phyloP scores from a whole-genome alignment of 2,113 vertebrate genomes.

The Accipiter virgatus region DNA sequence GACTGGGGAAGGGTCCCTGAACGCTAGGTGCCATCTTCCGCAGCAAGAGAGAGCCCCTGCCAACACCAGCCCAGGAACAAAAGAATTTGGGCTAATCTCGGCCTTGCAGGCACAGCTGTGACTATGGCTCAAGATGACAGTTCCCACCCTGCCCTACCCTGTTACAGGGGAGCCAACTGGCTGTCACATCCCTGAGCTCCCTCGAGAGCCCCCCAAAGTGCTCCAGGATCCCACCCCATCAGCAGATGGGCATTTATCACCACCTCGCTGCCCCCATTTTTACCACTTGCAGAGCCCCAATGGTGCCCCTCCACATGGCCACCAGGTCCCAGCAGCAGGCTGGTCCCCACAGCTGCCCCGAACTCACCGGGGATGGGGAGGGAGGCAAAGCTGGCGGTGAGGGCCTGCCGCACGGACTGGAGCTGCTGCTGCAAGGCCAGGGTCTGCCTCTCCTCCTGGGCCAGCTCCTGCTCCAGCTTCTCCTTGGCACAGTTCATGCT shows the following conservation, averaged over 20 bases:
- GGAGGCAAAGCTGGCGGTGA: slow-evolving; percentile 86
- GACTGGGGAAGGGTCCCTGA: neutral
- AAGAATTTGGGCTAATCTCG: neutral
- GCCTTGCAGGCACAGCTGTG: neutral
- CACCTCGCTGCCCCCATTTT: fast-evolving
- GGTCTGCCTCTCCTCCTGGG: slow-evolving; percentile 89
- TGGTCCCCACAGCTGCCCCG: neutral
- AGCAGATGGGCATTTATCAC: neutral
- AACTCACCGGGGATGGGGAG: slow-evolving; percentile 89
- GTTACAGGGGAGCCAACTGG: fast-evolving
- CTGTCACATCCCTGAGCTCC: neutral
- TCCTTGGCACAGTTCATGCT: slow-evolving; percentile 96
- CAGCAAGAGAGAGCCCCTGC: neutral
- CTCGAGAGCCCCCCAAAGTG: fast-evolving
- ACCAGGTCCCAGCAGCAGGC: neutral
- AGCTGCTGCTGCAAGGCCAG: slow-evolving; percentile 91
- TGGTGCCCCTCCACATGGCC: fast-evolving
- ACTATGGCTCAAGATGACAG: neutral
- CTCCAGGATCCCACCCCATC: neutral
- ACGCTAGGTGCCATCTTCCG: neutral
- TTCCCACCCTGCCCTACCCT: neutral
- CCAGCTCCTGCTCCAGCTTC: slow-evolving; percentile 92
- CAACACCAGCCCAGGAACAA: neutral
- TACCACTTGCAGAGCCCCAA: neutral
- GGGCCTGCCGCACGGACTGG: slow-evolving; percentile 87